Conservation (phyloP, 2,113 vertebrate species). For the Hyperopisus bebe region DNA sequence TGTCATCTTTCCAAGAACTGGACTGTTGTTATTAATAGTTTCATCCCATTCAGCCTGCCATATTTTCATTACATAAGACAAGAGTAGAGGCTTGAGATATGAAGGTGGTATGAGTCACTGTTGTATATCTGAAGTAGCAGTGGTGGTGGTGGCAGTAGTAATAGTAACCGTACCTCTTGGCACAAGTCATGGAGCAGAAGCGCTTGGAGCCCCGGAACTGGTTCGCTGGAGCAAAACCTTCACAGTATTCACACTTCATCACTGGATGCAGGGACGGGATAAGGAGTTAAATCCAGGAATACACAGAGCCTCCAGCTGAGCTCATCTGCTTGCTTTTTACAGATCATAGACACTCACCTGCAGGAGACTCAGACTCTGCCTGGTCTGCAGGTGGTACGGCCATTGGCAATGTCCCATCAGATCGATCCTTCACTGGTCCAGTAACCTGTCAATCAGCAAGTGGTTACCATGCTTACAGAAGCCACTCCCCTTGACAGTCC, state of each 20-base stretch:
- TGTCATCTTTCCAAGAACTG: neutral
- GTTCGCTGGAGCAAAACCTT: slow-evolving; percentile 78
- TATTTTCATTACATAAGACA: neutral
- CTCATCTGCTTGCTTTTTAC: neutral
- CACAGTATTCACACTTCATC: slow-evolving; percentile 93
- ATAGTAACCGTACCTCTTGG: slow-evolving; percentile 79
- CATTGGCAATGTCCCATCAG: slow-evolving; percentile 55
- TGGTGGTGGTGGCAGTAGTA: neutral
- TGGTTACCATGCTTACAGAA: neutral
- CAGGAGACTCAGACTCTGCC: slow-evolving; percentile 44
- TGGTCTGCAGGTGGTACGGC: slow-evolving; percentile 50
- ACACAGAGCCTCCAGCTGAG: neutral
- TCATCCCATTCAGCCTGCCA: neutral
- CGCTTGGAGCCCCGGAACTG: slow-evolving; percentile 93
- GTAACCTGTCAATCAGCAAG: slow-evolving; percentile 53
- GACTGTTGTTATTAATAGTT: neutral
- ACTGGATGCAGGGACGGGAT: slow-evolving; percentile 45
- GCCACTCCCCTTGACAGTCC: neutral
- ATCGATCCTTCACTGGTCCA: slow-evolving; percentile 61
- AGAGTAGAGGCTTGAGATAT: neutral
- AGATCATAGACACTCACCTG: slow-evolving; percentile 41
- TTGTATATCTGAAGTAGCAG: neutral
- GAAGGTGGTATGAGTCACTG: neutral
- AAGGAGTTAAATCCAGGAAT: neutral
- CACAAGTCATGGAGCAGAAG: slow-evolving; percentile 93